Evolutionary conservation across 2,888 invertebrate genomes (phyloP).

Genomic region (Rhimphoctona megacephalus): DNA sequence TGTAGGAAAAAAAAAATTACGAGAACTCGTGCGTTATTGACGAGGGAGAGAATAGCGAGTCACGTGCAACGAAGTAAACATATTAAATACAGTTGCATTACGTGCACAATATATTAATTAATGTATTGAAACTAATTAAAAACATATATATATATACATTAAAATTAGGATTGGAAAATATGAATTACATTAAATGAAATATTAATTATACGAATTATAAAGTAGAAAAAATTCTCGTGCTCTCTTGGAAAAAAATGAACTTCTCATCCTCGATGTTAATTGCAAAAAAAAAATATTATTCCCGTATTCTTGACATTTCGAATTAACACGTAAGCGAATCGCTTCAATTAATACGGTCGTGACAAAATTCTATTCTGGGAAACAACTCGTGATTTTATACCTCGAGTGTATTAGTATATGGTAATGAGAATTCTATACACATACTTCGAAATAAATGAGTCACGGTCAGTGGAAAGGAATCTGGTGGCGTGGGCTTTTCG

Average conservation of each 20-base stretch:
- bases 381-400: constrained; percentile 6
- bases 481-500: constrained; percentile 6
- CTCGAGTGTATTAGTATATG: constrained; percentile 27
- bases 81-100: background rate
- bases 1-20: background rate
- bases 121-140: background rate
- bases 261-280: background rate
- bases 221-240: background rate
- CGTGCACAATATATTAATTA: background rate
- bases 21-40: constrained; percentile 26
- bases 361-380: constrained; percentile 22
- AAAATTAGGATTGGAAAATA: background rate
- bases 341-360: constrained; percentile 16
- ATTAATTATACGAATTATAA: background rate
- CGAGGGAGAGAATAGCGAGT: constrained; percentile 28
- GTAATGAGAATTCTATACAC: constrained; percentile 26
- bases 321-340: constrained; percentile 23
- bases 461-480: constrained; percentile 20
- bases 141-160: background rate
- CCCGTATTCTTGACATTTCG: background rate
- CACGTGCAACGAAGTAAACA: constrained; percentile 40
- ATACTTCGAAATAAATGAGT: constrained; percentile 29
- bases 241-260: background rate
- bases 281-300: background rate
- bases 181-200: background rate